Evolutionary conservation across 2,888 invertebrate genomes (phyloP).

Genomic region (Rotaria macrura): DNA sequence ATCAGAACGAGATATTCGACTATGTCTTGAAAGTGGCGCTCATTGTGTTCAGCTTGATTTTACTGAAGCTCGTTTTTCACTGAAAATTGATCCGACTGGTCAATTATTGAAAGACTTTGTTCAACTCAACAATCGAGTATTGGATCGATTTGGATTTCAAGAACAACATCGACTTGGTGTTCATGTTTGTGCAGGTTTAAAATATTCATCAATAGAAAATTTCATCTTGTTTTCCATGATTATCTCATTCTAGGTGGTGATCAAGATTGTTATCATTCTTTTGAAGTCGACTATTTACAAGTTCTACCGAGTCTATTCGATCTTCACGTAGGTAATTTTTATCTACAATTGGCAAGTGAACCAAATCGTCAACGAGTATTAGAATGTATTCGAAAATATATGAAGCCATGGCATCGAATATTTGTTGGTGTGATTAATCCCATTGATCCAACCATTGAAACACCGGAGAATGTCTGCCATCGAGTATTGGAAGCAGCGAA

Average conservation of each 20-base stretch:
- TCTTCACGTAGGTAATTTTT: not conserved
- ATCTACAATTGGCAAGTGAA: not conserved
- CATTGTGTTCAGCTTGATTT: slow-evolving; percentile 5
- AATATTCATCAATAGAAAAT: too few relatives aligned
- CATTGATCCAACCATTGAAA: not conserved
- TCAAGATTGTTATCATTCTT: not conserved
- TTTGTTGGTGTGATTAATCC: slow-evolving; percentile 1
- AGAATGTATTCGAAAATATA: not conserved
- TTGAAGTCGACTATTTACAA: not conserved
- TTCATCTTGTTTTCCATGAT: not conserved
- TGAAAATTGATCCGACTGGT: not conserved
- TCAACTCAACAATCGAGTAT: not conserved
- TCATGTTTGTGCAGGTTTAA: not conserved
- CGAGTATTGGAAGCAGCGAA: not conserved
- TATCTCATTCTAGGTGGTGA: not conserved
- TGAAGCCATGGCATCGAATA: not conserved
- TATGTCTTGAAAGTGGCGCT: not conserved
- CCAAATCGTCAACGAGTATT: not conserved
- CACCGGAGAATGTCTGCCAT: not conserved
- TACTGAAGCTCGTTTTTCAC: not conserved
- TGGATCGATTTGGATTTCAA: not conserved
- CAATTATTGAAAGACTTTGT: not conserved
- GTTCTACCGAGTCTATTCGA: not conserved
- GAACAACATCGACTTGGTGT: slow-evolving; percentile 13
- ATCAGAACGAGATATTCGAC: not conserved